A percentile compares a stretch with the other conserved stretches of the same genome.
Evolutionary conservation across 2,113 vertebrate species (phyloP).

Genomic region (Indri indri): DNA sequence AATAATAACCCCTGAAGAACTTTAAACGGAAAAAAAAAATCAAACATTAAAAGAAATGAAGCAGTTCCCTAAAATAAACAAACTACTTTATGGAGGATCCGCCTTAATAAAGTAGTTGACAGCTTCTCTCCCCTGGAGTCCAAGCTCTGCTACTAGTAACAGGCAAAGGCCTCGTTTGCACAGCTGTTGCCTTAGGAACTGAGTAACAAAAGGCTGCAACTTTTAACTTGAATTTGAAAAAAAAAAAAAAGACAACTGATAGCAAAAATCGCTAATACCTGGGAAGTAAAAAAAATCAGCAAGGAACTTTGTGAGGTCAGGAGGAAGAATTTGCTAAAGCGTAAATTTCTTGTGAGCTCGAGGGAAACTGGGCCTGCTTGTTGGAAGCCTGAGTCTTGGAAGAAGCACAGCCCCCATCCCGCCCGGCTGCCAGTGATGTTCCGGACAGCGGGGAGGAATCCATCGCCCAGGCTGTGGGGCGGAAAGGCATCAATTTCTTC

Average conservation of each 20-base stretch:
- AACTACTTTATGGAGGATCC: neutral
- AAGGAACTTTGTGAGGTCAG: neutral
- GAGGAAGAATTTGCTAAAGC: neutral
- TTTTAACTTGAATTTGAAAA: constrained; percentile 48
- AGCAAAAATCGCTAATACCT: neutral
- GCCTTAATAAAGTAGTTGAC: constrained; percentile 35
- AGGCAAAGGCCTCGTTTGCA: constrained; percentile 55
- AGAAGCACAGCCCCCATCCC: neutral
- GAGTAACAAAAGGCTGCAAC: constrained; percentile 60
- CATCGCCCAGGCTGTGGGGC: neutral
- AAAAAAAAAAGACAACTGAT: neutral
- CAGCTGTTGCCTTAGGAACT: constrained; percentile 62
- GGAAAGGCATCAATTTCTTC: neutral
- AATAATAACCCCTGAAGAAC: neutral
- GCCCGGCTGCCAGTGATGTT: neutral
- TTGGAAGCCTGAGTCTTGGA: neutral
- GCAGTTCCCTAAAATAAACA: constrained; percentile 50
- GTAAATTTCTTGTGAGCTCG: neutral
- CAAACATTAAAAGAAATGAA: constrained; percentile 19
- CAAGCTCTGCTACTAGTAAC: neutral
- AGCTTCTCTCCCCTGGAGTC: neutral
- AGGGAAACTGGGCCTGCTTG: neutral
- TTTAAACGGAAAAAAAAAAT: constrained; percentile 32
- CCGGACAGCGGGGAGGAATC: neutral
- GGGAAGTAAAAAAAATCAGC: neutral